Conservation (phyloP, 1,140 invertebrate genomes). For the Acromyrmex charruanus region DNA sequence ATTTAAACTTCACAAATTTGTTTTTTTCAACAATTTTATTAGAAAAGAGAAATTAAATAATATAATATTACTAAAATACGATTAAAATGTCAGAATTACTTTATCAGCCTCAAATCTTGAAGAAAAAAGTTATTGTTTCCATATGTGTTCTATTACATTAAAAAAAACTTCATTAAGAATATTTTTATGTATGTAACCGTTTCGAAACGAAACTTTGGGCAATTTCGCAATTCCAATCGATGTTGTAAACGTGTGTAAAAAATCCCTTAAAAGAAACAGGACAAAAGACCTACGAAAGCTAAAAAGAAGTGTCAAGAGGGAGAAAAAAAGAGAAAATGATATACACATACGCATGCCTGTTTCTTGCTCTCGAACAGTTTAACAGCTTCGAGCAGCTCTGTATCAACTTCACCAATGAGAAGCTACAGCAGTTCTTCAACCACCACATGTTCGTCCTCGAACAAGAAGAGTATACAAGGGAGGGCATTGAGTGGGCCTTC, state of each 20-base stretch:
- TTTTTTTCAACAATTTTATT: not conserved
- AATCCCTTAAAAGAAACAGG: constrained; percentile 26
- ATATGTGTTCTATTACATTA: not conserved
- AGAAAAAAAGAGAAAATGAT: not conserved
- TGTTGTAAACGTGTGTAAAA: constrained; percentile 8
- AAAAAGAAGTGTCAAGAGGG: constrained; percentile 5
- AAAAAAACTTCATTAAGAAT: not conserved
- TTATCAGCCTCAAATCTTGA: not conserved
- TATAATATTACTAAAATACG: constrained; percentile 10
- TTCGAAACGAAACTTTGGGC: constrained; percentile 23
- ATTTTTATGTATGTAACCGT: not conserved
- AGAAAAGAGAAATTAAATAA: not conserved
- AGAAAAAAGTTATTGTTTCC: not conserved
- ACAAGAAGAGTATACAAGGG: constrained; percentile 98
- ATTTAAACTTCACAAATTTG: not conserved
- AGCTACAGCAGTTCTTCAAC: constrained; percentile 99
- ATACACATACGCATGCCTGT: constrained; percentile 75
- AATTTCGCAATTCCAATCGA: not conserved
- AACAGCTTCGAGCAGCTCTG: constrained; percentile 99
- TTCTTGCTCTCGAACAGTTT: constrained; percentile 89
- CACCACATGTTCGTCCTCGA: constrained; percentile 99
- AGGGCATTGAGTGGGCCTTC: constrained; percentile 98
- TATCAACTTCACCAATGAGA: constrained; percentile 99
- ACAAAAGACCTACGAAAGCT: not conserved
- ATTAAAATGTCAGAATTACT: not conserved